These are phyloP conservation scores for Cerceris ruficornis DNA, from an alignment of 2,888 invertebrate species.

Conservation along the genomic window DNA sequence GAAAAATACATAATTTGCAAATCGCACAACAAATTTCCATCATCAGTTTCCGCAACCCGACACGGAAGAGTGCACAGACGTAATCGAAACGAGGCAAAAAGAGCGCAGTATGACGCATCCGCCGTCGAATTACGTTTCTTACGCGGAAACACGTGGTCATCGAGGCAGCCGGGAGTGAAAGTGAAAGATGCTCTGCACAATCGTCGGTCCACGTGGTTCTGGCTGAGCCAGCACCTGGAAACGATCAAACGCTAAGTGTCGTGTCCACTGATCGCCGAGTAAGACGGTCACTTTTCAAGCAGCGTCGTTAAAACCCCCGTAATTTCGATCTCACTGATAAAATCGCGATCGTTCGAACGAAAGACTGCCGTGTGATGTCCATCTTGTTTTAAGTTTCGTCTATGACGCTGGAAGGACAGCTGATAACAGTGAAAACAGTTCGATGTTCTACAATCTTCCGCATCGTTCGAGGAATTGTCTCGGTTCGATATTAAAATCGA, in stretches of 20 bases:
- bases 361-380: not conserved
- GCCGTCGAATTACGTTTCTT: constrained; percentile 43
- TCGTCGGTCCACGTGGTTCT: constrained; percentile 67
- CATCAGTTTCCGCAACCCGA: not conserved
- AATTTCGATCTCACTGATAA: constrained; percentile 1
- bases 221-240: constrained; percentile 35
- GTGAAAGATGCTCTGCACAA: constrained; percentile 62
- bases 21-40: not conserved
- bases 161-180: constrained; percentile 64
- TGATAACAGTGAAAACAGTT: too few relatives aligned
- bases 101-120: not conserved
- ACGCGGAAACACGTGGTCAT: constrained; percentile 60
- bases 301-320: not conserved
- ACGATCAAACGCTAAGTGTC: constrained; percentile 49
- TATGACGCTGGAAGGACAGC: too few relatives aligned
- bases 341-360: not conserved
- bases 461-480: too few relatives aligned
- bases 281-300: constrained; percentile 15
- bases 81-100: constrained; percentile 3
- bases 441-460: too few relatives aligned
- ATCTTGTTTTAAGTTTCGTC: too few relatives aligned
- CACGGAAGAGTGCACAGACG: not conserved
- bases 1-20: too few relatives aligned
- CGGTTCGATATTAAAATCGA: not conserved
- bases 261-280: constrained; percentile 24